Evolutionary conservation across 2,113 vertebrate genomes (phyloP).

Genomic region (Spea multiplicata): DNA sequence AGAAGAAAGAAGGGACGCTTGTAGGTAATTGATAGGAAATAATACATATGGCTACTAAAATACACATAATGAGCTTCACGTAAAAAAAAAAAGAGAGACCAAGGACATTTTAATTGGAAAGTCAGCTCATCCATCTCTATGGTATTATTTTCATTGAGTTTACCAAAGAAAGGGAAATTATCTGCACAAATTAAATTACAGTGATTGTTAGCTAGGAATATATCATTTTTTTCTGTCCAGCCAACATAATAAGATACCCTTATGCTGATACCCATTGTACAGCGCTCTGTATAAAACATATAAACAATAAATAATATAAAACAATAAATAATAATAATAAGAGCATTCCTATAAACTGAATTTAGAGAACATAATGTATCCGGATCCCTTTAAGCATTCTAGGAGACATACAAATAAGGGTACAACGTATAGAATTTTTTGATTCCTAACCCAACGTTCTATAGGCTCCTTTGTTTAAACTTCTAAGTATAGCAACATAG

Average conservation of each 20-base stretch:
- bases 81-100: conserved; percentile 12
- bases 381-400: too few species aligned
- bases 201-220: not conserved
- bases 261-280: too few species aligned
- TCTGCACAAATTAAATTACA: not conserved
- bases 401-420: too few species aligned
- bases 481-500: too few species aligned
- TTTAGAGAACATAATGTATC: too few species aligned
- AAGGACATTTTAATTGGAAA: not conserved
- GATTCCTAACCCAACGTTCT: too few species aligned
- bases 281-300: too few species aligned
- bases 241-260: not conserved
- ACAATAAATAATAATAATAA: too few species aligned
- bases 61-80: conserved; percentile 22
- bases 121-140: rapidly evolving
- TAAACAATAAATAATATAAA: too few species aligned
- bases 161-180: not conserved
- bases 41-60: conserved; percentile 26
- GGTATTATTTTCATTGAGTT: not conserved
- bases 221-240: not conserved
- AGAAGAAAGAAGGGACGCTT: not conserved
- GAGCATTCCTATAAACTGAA: too few species aligned
- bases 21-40: not conserved
- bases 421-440: too few species aligned
- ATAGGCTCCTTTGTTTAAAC: too few species aligned